Conservation (phyloP, 1,140 invertebrate genomes). For the Hycleus cichorii region DNA sequence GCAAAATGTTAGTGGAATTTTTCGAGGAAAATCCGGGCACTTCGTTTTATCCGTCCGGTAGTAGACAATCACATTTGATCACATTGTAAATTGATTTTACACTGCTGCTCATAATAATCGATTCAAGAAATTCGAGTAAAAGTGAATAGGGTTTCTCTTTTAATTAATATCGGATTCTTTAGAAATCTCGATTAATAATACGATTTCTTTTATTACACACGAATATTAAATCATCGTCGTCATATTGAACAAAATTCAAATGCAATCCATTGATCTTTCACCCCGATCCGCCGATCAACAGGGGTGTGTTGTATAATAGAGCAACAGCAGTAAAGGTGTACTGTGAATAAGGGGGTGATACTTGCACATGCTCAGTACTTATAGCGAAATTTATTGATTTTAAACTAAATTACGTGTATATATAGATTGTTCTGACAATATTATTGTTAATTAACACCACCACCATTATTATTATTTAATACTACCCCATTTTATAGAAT, state of each 20-base stretch:
- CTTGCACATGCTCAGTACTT: slow-evolving; percentile 24
- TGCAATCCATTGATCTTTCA: slow-evolving; percentile 25
- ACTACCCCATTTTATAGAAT: background rate
- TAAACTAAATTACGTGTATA: background rate
- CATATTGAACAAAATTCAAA: slow-evolving; percentile 17
- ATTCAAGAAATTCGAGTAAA: background rate
- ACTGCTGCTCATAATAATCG: slow-evolving; percentile 12
- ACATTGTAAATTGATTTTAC: slow-evolving; percentile 17
- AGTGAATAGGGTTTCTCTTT: background rate
- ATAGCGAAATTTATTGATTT: slow-evolving; percentile 18
- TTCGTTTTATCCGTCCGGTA: slow-evolving; percentile 18
- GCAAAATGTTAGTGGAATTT: background rate
- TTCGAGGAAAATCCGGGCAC: background rate
- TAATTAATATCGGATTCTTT: too few relatives aligned
- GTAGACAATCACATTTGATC: slow-evolving; percentile 20
- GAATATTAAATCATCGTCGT: slow-evolving; percentile 14
- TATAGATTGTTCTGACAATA: too few relatives aligned
- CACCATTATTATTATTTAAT: background rate
- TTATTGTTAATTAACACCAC: too few relatives aligned
- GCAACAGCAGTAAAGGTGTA: slow-evolving; percentile 6
- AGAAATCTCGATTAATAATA: too few relatives aligned
- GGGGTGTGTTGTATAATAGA: too few relatives aligned
- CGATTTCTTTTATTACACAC: background rate
- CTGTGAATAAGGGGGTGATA: slow-evolving; percentile 16
- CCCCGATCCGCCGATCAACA: background rate